Base-by-base conservation (phyloP, 64 coral and sea anemone genomes). In the Actinia equina region DNA sequence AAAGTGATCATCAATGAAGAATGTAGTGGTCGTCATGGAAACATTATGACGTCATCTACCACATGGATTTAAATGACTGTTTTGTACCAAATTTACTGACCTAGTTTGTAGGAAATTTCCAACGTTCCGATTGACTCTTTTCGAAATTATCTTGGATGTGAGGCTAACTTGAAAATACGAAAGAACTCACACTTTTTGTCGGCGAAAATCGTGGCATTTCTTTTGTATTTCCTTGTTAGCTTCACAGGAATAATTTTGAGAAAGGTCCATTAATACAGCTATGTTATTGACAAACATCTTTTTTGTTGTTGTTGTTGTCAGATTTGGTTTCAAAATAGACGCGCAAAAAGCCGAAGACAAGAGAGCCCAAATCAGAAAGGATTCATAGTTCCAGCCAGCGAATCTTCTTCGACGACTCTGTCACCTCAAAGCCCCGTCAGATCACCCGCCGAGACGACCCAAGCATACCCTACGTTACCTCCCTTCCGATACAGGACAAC, bases 291-390 rank as follows among this genome's bases (percentile, higher is more conserved):
- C 30, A 37, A 37, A 37, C 30, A 37, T 37, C 30, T 37, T 37
- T n/a, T n/a, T n/a, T 37, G 30, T 37, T 37, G 30, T 37, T 0
- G 30, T 37, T 71, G 30, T 84, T 44, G 55, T 27, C 46, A 99
- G 97, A 99, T 99, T 43, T 99, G 97, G 97, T 95, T 99, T 71
- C 97, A 99, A 93, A 99, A 99, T 43, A 89, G 97, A 23, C 93
- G 97, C 20, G 97, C 97, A 9, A 99, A 99, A 56, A 86, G 93
- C 26, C 80, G 97, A 51, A 84, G 97, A 74, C 97, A 93, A 51
- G 93, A 99, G 49, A 82, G 80, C 10, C 64, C 88, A 23, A 91
- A 17, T 52, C 90, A 95, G 41, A 79, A 85, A 71, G 97, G 97
- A 6, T 90, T 90, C 15, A 59, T 87, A 45, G 70, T 95, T 43